These are phyloP conservation scores for Pangasius larnaudii DNA, from an alignment of 2,797 vertebrate species.

Conservation along the genomic window DNA sequence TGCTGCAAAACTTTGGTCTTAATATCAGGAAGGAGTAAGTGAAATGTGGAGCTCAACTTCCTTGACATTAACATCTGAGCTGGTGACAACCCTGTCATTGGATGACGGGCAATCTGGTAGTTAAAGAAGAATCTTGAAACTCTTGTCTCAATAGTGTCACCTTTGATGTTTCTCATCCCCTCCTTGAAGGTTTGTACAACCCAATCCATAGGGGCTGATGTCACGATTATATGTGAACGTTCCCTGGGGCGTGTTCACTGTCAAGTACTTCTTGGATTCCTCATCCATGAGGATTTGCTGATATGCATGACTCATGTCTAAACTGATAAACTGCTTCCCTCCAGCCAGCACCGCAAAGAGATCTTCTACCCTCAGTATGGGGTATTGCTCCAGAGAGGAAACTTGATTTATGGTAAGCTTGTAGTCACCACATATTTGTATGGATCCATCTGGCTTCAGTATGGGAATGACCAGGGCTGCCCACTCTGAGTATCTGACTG, in stretches of 20 bases:
- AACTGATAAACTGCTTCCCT: not conserved
- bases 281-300: not conserved
- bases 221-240: not conserved
- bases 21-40: no score
- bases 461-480: slow-evolving; percentile 3
- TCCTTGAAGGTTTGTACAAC: no score
- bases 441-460: not conserved
- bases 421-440: slow-evolving; percentile 29
- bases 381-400: slow-evolving; percentile 7
- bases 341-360: not conserved
- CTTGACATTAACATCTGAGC: no score
- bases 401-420: slow-evolving; percentile 22
- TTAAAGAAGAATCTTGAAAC: no score
- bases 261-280: not conserved
- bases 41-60: no score
- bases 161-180: no score
- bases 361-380: slow-evolving; percentile 8
- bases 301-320: not conserved
- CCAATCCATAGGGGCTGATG: no score
- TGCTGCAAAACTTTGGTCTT: no score
- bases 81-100: no score
- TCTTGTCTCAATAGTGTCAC: no score
- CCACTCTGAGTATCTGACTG: slow-evolving; percentile 28
- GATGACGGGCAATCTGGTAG: no score
- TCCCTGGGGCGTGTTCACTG: not conserved